Conservation (phyloP, 30 jellyfish, hydroid and myxozoan species). For the Clytia hemisphaerica region DNA sequence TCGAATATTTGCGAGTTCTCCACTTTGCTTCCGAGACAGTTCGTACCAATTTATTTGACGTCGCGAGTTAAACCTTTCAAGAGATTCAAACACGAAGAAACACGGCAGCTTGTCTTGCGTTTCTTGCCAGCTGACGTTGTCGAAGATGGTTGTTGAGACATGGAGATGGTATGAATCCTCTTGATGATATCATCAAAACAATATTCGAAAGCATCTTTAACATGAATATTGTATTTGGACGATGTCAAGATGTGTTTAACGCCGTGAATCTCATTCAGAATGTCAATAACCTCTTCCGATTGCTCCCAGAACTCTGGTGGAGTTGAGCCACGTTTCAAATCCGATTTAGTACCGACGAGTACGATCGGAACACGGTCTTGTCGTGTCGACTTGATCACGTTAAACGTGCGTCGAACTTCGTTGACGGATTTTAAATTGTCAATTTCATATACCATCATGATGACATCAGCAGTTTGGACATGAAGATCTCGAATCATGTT, state of each 20-base stretch:
- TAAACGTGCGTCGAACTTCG: neutral
- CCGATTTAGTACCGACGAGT: slow-evolving; percentile 9
- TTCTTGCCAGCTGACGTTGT: no score
- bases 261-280: neutral
- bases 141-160: slow-evolving; percentile 5
- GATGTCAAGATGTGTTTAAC: slow-evolving; percentile 6
- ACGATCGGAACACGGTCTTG: slow-evolving; percentile 2
- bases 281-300: neutral
- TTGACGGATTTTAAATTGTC: slow-evolving; percentile 8
- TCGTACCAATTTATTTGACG: no score
- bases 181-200: slow-evolving; percentile 11
- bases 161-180: slow-evolving; percentile 7
- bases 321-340: slow-evolving; percentile 1
- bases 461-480: slow-evolving; percentile 12
- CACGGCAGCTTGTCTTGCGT: no score
- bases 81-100: no score
- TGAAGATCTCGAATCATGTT: neutral
- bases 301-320: neutral
- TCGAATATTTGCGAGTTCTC: no score
- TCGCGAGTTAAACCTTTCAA: no score
- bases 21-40: no score
- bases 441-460: slow-evolving; percentile 12
- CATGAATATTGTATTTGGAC: neutral
- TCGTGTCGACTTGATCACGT: neutral
- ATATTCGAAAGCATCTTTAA: slow-evolving; percentile 8